Conservation (phyloP, 2,888 invertebrate genomes). For the Nasonia oneida region DNA sequence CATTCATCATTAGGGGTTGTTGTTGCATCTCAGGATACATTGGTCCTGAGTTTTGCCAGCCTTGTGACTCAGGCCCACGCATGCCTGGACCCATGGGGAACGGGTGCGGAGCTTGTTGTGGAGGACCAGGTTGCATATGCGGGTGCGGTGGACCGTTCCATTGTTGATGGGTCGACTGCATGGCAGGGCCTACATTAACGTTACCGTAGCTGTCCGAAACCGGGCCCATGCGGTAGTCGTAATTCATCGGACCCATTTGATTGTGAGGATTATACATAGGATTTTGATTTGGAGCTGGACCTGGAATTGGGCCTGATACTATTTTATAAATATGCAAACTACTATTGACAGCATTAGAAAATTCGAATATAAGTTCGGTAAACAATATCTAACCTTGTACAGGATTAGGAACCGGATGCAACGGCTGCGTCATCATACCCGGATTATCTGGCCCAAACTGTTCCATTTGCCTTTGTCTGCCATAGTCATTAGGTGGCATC, state of each 20-base stretch:
- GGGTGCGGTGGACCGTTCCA: constrained; percentile 56
- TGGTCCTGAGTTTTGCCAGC: constrained; percentile 40
- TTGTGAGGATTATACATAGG: constrained; percentile 10
- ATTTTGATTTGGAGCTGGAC: constrained; percentile 19
- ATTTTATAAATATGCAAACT: background rate
- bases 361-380: background rate
- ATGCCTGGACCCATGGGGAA: constrained; percentile 42
- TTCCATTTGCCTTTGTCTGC: constrained; percentile 38
- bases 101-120: background rate
- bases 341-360: background rate
- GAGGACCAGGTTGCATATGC: constrained; percentile 34
- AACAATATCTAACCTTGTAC: constrained; percentile 26
- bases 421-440: constrained; percentile 23
- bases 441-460: constrained; percentile 44
- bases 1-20: constrained; percentile 42
- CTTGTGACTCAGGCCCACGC: constrained; percentile 25
- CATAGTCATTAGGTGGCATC: constrained; percentile 26
- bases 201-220: constrained; percentile 17
- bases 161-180: constrained; percentile 37
- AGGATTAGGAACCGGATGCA: constrained; percentile 33
- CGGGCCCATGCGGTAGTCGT: constrained; percentile 50
- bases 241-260: constrained; percentile 47
- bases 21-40: constrained; percentile 49
- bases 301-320: background rate
- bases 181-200: background rate